Conservation (phyloP, 2,888 invertebrate species). For the Lithophane leautieri region DNA sequence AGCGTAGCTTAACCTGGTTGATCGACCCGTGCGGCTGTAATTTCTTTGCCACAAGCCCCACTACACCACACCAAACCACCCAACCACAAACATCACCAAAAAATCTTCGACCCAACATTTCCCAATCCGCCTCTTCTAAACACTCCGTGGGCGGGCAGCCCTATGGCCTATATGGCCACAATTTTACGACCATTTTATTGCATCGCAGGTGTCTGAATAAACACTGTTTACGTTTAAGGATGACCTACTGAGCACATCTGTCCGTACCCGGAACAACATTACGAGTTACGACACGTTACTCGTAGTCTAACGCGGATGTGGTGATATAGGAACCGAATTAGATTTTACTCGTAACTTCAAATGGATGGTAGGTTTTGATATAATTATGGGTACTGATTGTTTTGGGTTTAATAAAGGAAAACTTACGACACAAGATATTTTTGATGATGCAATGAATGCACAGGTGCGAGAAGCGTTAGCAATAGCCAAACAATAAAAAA, state of each 20-base stretch:
- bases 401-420: neutral
- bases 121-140: slow-evolving; percentile 25
- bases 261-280: slow-evolving; percentile 54
- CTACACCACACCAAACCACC: no score
- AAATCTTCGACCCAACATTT: neutral
- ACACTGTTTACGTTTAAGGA: slow-evolving; percentile 62
- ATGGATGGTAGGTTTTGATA: slow-evolving; percentile 8
- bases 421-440: neutral
- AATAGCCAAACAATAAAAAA: neutral
- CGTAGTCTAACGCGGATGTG: slow-evolving; percentile 31
- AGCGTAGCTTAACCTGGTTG: no score
- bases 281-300: slow-evolving; percentile 43
- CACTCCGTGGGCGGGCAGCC: slow-evolving; percentile 57
- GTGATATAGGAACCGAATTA: slow-evolving; percentile 32
- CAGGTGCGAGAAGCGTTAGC: neutral
- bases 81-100: slow-evolving; percentile 6
- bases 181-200: slow-evolving; percentile 70
- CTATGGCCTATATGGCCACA: slow-evolving; percentile 46
- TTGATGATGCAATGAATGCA: neutral
- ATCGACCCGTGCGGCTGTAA: no score
- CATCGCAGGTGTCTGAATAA: slow-evolving; percentile 75
- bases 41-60: no score
- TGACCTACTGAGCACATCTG: slow-evolving; percentile 79
- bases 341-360: slow-evolving; percentile 29
- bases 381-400: neutral